Evolutionary conservation across 2,888 invertebrate genomes (phyloP), one percentile per base, ranked within the genome.

Genomic region (Dascillus cervinus): DNA sequence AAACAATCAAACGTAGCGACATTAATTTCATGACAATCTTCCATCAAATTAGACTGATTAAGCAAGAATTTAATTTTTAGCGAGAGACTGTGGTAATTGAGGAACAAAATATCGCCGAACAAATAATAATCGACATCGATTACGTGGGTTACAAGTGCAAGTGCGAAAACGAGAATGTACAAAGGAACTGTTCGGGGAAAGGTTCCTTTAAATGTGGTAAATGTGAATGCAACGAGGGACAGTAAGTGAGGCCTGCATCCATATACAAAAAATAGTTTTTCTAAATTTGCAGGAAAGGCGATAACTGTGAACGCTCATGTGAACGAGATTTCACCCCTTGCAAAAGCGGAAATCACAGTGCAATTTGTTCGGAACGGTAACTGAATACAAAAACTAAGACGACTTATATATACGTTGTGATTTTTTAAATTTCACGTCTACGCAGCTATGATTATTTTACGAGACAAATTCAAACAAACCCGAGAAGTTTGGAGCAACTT

Each of bases 101-200:
- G 35, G 90, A 90, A 46, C 78, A 80, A 3, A 83, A 83, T 30
- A 68, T 91, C 26, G 76, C 83, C 26, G 79, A 82, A 48, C 64
- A 67, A 10, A 60, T 89, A 33, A 69, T 72, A 8, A 62, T 91
- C 23, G 77, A 85, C 27, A 70, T 90, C 22, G 79, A 84, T 15
- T 60, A 55, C 30, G 23, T 48, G 3, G 55, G 50, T 2, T 60
- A 55, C 30, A 23, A 47, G 3, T 54, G 50, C 2, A 26, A 27
- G 26, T 55, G 54, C 24, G 29, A 46, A 72, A 82, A 41, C 81
- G 83, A 50, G 79, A 83, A 15, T 86, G 86, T 54, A 6, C 83
- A 82, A 51, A 69, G 13, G 13, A 24, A 39, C 17, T 52, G 56
- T 53, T 60, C 49, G 50, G 59, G 54, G 46, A 73, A 70, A 55